phyloP scores from a whole-genome alignment of 2,797 vertebrate species.

The Halcyon chelicuti region DNA sequence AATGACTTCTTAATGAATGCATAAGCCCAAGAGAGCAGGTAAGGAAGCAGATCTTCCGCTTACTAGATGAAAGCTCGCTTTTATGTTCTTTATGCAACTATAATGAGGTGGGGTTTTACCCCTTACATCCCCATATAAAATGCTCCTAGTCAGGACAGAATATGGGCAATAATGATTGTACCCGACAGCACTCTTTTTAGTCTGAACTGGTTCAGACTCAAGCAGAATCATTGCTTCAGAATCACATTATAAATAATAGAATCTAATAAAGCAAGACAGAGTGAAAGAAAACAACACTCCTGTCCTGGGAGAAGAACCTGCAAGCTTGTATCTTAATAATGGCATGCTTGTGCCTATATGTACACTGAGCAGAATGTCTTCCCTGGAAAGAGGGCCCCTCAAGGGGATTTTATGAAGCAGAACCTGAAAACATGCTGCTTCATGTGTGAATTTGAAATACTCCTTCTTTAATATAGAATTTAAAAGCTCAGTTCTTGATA shows the following conservation, averaged over 20 bases:
- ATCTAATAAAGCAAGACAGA: background rate
- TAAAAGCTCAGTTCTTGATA: background rate
- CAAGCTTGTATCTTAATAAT: background rate
- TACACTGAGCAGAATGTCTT: background rate
- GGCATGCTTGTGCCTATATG: background rate
- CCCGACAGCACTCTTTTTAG: background rate
- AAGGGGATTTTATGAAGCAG: background rate
- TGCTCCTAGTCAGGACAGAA: background rate
- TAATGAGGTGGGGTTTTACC: background rate
- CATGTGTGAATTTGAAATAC: background rate
- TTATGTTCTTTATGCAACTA: background rate
- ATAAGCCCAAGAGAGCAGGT: constrained; percentile 12
- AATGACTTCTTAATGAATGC: constrained; percentile 43
- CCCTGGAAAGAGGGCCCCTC: background rate
- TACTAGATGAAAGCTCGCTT: constrained; percentile 10
- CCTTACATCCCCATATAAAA: background rate
- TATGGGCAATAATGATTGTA: background rate
- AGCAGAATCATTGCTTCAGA: background rate
- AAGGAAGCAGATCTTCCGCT: constrained; percentile 25
- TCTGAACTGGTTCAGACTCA: background rate
- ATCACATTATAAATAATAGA: constrained; percentile 32
- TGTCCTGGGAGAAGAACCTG: background rate
- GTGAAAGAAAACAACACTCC: background rate
- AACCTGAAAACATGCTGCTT: background rate
- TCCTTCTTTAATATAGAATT: background rate